Base-by-base conservation (phyloP, 2,888 invertebrate species). In the Prenolepis imparis region DNA sequence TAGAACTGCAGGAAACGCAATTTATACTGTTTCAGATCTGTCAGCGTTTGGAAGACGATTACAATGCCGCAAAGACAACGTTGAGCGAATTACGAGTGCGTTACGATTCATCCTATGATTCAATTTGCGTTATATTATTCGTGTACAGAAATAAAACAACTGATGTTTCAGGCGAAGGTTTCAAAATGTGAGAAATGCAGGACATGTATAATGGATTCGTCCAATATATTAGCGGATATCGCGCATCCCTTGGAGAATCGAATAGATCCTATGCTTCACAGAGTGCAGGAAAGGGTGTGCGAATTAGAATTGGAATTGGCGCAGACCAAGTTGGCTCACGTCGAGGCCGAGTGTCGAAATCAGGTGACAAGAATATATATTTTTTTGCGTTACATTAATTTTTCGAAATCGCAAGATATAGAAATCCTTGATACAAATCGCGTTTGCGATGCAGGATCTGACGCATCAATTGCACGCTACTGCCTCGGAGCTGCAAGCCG, bases 271-370 rank as follows among this genome's bases (percentile, higher is more conserved):
- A 88, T 94, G 81, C 86, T 94, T 24, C 94, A 92, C 63, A 94
- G 96, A 59, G 95, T 96, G 2, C 95, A 96, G 89, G 96, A 97
- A 91, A 96, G 97, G 87, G 97, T 98, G 73, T 96, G 98, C 3
- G 99, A 98, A 94, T 95, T 99, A 24, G 99, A 99, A 94, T 95
- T 99, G 84, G 99, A 99, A 93, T 95, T 99, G 89, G 99, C 99
- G 3, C 98, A 99, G 94, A 98, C 99, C 0, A 99, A 99, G 95
- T 95, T 99, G 88, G 99, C 98, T 0, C 97, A 99, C 89, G 99
- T 99, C 6, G 99, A 99, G 95, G 98, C 99, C 0, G 98, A 99
- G 95, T 99, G 99, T 95, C 97, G 97, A 93, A 99, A 98, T 95
- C 99, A 99, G 96, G 98, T 97, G 90, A 32, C 11, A 4, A 32